phyloP scores from a whole-genome alignment of 37 sponge, comb jelly and placozoan genomes.

The Beroe forskalii region DNA sequence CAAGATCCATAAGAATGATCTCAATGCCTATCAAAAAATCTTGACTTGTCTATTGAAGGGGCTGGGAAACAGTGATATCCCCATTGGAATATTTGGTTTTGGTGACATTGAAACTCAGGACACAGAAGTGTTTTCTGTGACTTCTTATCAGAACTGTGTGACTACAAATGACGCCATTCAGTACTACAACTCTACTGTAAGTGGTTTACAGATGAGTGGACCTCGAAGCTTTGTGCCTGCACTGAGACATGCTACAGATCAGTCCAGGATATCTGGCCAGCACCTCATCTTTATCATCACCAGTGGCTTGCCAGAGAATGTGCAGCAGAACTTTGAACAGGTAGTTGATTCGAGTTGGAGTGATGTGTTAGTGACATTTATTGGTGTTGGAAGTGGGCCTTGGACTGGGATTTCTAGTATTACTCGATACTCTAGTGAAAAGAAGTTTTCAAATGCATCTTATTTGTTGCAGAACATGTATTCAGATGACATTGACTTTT shows the following conservation, averaged over 20 bases:
- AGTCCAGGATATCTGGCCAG: not conserved
- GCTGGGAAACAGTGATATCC: not conserved
- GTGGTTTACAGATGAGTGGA: slow-evolving; percentile 15
- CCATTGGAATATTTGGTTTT: not conserved
- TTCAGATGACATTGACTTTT: not conserved
- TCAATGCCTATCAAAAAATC: not conserved
- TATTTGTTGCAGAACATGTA: slow-evolving; percentile 33
- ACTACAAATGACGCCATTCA: not conserved
- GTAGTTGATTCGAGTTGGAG: slow-evolving; percentile 13
- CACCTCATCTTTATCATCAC: slow-evolving; percentile 16
- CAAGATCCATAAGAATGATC: not conserved
- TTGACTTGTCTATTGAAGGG: not conserved
- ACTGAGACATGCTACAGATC: not conserved
- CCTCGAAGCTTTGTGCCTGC: slow-evolving; percentile 17
- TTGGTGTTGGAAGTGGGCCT: slow-evolving; percentile 15
- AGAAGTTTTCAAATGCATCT: slow-evolving; percentile 40
- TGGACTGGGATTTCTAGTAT: slow-evolving; percentile 23
- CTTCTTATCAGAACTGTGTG: not conserved
- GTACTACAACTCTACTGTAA: slow-evolving; percentile 1
- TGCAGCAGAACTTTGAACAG: not conserved
- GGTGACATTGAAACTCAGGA: slow-evolving; percentile 11
- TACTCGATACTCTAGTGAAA: not conserved
- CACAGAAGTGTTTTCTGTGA: slow-evolving; percentile 26
- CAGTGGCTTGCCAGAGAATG: slow-evolving; percentile 12
- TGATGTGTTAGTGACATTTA: not conserved